Conservation (phyloP, 2,113 vertebrate genomes). For the Gnathonemus longibarbis region DNA sequence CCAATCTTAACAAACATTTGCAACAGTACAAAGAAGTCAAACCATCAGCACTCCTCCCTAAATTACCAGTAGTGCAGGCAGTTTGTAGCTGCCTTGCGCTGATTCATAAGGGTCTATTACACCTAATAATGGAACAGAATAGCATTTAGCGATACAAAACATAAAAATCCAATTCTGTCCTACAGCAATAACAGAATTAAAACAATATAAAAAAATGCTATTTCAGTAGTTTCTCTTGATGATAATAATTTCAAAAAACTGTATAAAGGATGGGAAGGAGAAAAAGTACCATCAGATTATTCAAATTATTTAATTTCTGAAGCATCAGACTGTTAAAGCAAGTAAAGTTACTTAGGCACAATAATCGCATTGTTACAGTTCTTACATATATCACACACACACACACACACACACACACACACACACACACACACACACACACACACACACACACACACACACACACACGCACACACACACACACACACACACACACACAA, state of each 20-base stretch:
- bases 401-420: no score
- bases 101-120: not conserved
- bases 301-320: not conserved
- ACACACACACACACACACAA: not conserved
- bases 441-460: no score
- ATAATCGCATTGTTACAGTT: not conserved
- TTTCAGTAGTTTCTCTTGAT: not conserved
- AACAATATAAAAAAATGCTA: not conserved
- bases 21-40: not conserved
- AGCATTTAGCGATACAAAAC: not conserved
- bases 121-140: not conserved
- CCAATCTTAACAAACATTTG: constrained; percentile 50
- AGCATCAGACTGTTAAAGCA: not conserved
- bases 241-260: not conserved
- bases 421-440: not conserved
- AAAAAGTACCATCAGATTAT: not conserved
- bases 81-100: not conserved
- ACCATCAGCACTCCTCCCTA: not conserved
- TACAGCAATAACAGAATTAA: not conserved
- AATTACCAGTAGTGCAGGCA: not conserved
- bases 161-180: not conserved
- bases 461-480: no score
- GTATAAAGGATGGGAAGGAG: not conserved
- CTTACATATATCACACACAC: not conserved
- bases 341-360: not conserved